Percentiles rank a stretch among this genome's conserved stretches.
Evolutionary conservation across 2,888 invertebrate species (phyloP).

Genomic region (Alloplasta piceator): DNA sequence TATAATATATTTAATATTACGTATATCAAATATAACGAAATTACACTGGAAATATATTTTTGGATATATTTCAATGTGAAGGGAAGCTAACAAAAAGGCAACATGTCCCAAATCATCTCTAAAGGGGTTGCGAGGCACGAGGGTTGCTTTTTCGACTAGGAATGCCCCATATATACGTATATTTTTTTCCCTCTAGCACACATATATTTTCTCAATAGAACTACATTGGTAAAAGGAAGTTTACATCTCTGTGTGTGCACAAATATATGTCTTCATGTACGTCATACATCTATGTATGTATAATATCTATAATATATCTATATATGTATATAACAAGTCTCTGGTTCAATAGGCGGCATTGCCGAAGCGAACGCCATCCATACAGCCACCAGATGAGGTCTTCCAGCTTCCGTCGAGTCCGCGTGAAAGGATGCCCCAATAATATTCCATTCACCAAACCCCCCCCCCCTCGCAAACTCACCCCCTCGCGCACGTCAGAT

Average conservation of each 20-base stretch:
- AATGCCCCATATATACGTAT: neutral
- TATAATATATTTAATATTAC: no score
- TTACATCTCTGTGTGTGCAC: slow-evolving; percentile 35
- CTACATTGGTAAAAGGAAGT: slow-evolving; percentile 56
- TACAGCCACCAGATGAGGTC: slow-evolving; percentile 83
- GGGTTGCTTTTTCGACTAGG: neutral
- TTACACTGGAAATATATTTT: no score
- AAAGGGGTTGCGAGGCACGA: neutral
- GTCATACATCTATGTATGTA: slow-evolving; percentile 23
- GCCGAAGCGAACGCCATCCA: slow-evolving; percentile 81
- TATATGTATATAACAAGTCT: slow-evolving; percentile 74
- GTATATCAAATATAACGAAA: no score
- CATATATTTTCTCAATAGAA: slow-evolving; percentile 48
- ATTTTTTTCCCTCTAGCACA: slow-evolving; percentile 12
- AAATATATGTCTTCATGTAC: slow-evolving; percentile 29
- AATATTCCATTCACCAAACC: slow-evolving; percentile 83
- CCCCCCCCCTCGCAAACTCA: slow-evolving; percentile 67
- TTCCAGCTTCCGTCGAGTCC: slow-evolving; percentile 83
- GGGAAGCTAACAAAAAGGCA: no score
- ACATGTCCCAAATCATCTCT: no score
- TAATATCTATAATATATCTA: slow-evolving; percentile 56
- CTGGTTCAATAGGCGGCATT: slow-evolving; percentile 82
- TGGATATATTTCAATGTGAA: no score
- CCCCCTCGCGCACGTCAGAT: slow-evolving; percentile 11
- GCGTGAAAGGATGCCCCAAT: slow-evolving; percentile 84